These are phyloP conservation scores for Taurulus bubalis DNA, from an alignment of 2,113 vertebrate species.

Conservation along the genomic window DNA sequence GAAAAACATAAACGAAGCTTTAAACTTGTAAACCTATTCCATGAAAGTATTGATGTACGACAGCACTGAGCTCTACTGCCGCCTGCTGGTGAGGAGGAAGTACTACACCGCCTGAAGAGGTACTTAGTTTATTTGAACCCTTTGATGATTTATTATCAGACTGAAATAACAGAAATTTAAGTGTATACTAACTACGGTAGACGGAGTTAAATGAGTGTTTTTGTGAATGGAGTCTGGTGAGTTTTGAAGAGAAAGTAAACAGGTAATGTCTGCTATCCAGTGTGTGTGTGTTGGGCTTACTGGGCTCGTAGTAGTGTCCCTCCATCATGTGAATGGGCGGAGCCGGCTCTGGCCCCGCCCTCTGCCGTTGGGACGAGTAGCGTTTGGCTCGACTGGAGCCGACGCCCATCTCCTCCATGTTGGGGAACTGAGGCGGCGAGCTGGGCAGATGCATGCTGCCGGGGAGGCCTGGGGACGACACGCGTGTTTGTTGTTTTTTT, in stretches of 20 bases:
- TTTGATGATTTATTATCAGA: too few species aligned
- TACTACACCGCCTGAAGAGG: not conserved
- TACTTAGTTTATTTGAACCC: too few species aligned
- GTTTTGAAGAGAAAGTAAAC: too few species aligned
- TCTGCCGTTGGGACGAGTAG: constrained; percentile 95
- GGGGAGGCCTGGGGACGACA: constrained; percentile 42
- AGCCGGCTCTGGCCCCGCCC: constrained; percentile 88
- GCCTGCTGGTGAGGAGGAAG: not conserved
- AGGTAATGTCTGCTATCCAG: too few species aligned
- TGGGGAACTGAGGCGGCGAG: constrained; percentile 75
- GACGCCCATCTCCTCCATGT: constrained; percentile 81
- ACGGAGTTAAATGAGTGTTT: too few species aligned
- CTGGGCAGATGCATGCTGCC: constrained; percentile 61
- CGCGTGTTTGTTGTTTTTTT: too few species aligned
- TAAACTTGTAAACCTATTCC: too few species aligned
- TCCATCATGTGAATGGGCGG: constrained; percentile 97
- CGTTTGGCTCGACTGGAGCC: constrained; percentile 91
- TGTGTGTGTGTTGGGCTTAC: constrained; percentile 69
- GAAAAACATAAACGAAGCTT: too few species aligned
- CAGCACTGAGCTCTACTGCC: not conserved
- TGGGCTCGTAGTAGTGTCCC: constrained; percentile 95
- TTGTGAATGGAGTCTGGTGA: too few species aligned
- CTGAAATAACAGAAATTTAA: too few species aligned
- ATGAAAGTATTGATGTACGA: too few species aligned
- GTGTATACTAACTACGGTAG: too few species aligned